Evolutionary conservation across 2,113 vertebrate species (phyloP), one percentile per base, ranked within the genome.

Genomic region (Epinephelus cyanopodus): DNA sequence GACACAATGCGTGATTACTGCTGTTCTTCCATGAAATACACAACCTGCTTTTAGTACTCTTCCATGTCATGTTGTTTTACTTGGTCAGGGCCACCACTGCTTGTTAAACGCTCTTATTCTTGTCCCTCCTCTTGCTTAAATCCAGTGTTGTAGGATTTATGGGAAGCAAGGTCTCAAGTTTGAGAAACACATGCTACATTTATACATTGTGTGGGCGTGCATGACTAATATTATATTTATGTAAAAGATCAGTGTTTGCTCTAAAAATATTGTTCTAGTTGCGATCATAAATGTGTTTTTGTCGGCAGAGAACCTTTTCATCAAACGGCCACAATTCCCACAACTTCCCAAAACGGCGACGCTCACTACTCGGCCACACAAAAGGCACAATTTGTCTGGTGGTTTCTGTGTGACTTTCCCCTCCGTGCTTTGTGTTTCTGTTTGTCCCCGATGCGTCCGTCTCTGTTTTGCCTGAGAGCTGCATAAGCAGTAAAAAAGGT

Each of bases 401-500:
- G 73, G 56, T 80, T 81, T 79, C 45, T 29, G 5, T 57, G 54
- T 37, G 69, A 69, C 56, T 37, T 45, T 70, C 11, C 29, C 52
- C 2, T 39, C 33, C 3, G 2, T 19, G 64, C 45, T 54, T 45
- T 27, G 11, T 60, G 47, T 66, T 65, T 62, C 21, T 48, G 57
- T 37, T 64, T 52, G 29, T 74, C 71, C 25, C 39, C 23, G 29
- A 17, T 57, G 78, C 23, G 47, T 77, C 53, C 5, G 45, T 74
- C 37, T 66, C 57, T 69, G 37, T 64, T 76, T 45, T 42, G 73
- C 70, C 48, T 0, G 8, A 69, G 27, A 72, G 82, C 54, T 83
- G 74, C 60, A 79, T 57, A 39, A 63, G 47, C 33, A 67, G 42
- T 70, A 15, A 21, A 39, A 57, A 65, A 23, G 6, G 48, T 62